phyloP scores from a whole-genome alignment of 2,113 vertebrate genomes.

The Myotis brandtii region DNA sequence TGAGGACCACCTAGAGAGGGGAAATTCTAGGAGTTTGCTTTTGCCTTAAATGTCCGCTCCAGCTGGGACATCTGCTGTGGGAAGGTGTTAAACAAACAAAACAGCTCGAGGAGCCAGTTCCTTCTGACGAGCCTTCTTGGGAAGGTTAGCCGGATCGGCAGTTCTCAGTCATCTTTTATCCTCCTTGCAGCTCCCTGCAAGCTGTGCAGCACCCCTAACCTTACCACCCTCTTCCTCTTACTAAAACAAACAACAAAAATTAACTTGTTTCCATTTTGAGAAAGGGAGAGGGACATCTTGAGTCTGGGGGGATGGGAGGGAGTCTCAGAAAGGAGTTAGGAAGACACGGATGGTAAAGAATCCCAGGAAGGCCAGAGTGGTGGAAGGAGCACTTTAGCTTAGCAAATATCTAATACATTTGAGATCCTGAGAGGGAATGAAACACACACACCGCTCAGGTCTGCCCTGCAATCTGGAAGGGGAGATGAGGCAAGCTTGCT shows the following conservation, averaged over 20 bases:
- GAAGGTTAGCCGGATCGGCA: not conserved
- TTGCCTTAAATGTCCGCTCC: not conserved
- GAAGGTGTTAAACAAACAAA: not conserved
- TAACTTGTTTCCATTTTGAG: constrained; percentile 1
- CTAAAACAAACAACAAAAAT: not conserved
- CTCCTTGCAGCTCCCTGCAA: not conserved
- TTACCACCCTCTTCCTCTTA: not conserved
- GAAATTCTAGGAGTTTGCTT: not conserved
- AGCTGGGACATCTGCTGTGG: not conserved
- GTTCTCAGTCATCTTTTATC: not conserved
- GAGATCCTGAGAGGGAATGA: not conserved
- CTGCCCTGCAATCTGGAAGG: not conserved
- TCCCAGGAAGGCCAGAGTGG: not conserved
- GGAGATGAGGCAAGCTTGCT: not conserved
- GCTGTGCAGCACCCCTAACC: not conserved
- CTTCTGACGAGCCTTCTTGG: not conserved
- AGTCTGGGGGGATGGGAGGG: not conserved
- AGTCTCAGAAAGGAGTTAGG: not conserved
- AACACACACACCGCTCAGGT: not conserved
- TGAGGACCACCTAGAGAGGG: not conserved
- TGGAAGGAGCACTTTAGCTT: not conserved
- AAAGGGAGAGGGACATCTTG: not conserved
- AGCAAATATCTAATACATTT: not conserved
- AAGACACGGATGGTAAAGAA: not conserved
- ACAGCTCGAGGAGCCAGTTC: not conserved